Evolutionary conservation across 1,140 invertebrate genomes (phyloP), one percentile per base, ranked within the genome.

Genomic region (Drosophila neocordata): DNA sequence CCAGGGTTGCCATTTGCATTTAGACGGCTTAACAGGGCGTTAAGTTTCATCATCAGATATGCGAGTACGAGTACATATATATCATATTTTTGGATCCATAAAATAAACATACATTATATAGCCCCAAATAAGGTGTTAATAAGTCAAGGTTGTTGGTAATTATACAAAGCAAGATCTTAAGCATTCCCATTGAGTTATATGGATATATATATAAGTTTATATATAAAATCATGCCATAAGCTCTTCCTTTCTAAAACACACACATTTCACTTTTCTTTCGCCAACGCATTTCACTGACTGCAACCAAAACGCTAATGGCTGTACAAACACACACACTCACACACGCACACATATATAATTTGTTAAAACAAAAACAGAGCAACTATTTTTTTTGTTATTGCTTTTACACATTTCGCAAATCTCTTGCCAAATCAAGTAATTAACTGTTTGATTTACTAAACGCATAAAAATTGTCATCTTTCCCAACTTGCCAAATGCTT

Each of bases 381-480:
- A 82, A 79, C 53, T 52, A 68, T 61, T 18, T 53, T 66, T 13
- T 41, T 58, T 60, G 27, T 22, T 44, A 38, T 31, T 63, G 20
- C 8, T 27, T 61, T 60, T 71, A 66, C 69, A 70, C 72, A 65
- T 74, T 88, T 87, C 63, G 75, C 72, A 88, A 88, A 88, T 60
- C 79, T 69, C 78, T 88, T 88, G 83, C 75, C 77, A 88, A 88
- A 88, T 88, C 83, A 71, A 83, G 83, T 88, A 88, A 88, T 88
- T 88, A 88, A 82, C 77, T 67, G 65, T 82, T 79, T 88, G 84
- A 88, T 88, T 88, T 83, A 88, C 84, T 83, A 83, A 88, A 83
- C 79, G 62, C 79, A 73, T 79, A 34, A 78, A 56, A 81, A 88
- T 73, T 73, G 83, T 87, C 83, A 85, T 65, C 62, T 69, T 22